These are phyloP conservation scores for Mellivora capensis DNA, from an alignment of 2,113 vertebrate species.

Conservation along the genomic window DNA sequence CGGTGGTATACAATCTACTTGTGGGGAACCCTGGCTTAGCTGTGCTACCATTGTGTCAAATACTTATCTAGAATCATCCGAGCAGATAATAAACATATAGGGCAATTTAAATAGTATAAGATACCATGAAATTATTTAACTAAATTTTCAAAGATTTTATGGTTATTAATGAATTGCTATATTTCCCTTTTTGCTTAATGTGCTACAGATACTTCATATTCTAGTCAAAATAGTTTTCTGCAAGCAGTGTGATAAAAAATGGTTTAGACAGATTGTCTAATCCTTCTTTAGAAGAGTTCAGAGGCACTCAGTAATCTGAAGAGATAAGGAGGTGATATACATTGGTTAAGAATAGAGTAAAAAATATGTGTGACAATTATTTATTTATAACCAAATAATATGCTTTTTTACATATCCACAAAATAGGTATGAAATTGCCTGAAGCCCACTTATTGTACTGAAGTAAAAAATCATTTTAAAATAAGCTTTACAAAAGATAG, in stretches of 20 bases:
- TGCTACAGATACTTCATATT: not conserved
- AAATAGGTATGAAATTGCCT: constrained; percentile 41
- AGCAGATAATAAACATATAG: not conserved
- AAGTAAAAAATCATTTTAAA: constrained; percentile 1
- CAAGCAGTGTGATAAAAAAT: constrained; percentile 5
- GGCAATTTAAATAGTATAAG: not conserved
- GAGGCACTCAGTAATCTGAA: not conserved
- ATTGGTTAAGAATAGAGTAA: constrained; percentile 51
- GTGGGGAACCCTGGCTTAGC: not conserved
- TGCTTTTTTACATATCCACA: constrained; percentile 48
- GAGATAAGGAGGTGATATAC: not conserved
- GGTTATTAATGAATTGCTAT: constrained; percentile 1
- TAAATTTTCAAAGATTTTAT: constrained; percentile 12
- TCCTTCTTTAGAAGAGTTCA: not conserved
- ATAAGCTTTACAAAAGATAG: constrained; percentile 46
- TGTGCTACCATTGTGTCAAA: not conserved
- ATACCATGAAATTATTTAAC: not conserved
- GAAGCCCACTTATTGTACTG: not conserved
- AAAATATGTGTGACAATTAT: constrained; percentile 3
- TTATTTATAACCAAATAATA: constrained; percentile 46
- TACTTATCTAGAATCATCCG: not conserved
- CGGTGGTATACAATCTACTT: not conserved
- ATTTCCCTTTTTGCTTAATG: not conserved
- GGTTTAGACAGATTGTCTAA: constrained; percentile 36
- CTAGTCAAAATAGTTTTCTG: constrained; percentile 30